A percentile compares a stretch with the other conserved stretches of the same genome.
These are phyloP conservation scores for Jordanella pulchra DNA, from an alignment of 2,797 vertebrate species.

Conservation along the genomic window DNA sequence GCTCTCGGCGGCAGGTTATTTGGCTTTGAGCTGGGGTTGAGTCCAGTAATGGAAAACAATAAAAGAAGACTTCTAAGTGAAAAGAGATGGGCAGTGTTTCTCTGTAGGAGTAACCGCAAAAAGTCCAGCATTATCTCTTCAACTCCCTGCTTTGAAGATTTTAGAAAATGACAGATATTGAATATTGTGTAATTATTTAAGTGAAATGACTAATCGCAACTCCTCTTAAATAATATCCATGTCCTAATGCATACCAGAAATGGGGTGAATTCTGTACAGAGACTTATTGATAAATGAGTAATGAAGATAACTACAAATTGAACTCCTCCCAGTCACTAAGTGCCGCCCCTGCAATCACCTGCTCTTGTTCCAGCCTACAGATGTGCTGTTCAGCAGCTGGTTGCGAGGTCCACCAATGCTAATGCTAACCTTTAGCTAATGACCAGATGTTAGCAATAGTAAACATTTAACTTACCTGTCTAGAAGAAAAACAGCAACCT, in stretches of 20 bases:
- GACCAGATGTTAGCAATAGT: too few species aligned
- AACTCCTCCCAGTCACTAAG: too few species aligned
- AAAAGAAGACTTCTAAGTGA: slow-evolving; percentile 29
- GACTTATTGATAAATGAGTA: background rate
- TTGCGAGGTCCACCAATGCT: too few species aligned
- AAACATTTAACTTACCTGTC: too few species aligned
- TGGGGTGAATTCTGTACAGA: background rate
- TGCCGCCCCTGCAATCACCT: too few species aligned
- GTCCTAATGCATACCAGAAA: background rate
- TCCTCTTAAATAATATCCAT: background rate
- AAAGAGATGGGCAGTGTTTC: slow-evolving; percentile 7
- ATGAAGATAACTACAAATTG: too few species aligned
- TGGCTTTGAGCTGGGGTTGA: slow-evolving; percentile 54
- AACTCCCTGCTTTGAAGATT: background rate
- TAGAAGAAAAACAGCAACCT: too few species aligned
- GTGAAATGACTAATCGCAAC: background rate
- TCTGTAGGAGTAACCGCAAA: background rate
- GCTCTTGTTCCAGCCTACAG: too few species aligned
- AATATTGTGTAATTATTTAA: background rate
- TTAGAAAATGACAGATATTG: background rate
- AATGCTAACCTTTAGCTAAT: too few species aligned
- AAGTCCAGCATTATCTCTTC: background rate
- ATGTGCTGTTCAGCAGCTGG: too few species aligned
- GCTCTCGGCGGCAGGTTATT: slow-evolving; percentile 71
- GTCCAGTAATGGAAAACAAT: slow-evolving; percentile 44